These are phyloP conservation scores for Myripristis jacobus DNA, from an alignment of 2,797 vertebrate genomes.

Conservation along the genomic window DNA sequence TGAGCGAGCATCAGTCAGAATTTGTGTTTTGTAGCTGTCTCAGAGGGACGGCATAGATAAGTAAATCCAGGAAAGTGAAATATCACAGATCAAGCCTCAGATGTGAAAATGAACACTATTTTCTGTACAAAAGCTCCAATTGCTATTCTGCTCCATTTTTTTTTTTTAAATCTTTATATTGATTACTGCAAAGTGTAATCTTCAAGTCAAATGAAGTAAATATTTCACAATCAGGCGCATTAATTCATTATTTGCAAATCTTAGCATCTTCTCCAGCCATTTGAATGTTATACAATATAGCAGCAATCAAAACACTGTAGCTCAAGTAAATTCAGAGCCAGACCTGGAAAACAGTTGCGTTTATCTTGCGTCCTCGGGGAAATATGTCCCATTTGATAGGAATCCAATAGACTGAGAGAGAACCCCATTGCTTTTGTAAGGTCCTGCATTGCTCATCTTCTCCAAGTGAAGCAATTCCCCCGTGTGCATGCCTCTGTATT, in stretches of 20 bases:
- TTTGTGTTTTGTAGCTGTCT: slow-evolving; percentile 2
- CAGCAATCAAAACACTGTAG: slow-evolving; percentile 25
- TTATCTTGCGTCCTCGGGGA: slow-evolving; percentile 46
- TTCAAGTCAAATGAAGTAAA: neutral
- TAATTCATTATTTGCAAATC: neutral
- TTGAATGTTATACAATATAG: slow-evolving; percentile 13
- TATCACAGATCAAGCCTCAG: neutral
- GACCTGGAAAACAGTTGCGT: slow-evolving; percentile 29
- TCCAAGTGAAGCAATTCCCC: slow-evolving; percentile 43
- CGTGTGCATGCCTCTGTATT: slow-evolving; percentile 51
- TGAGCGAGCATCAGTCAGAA: slow-evolving; percentile 49
- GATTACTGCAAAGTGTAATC: neutral
- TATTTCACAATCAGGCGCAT: neutral
- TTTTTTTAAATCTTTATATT: neutral
- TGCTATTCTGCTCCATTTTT: neutral
- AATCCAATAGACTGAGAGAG: slow-evolving; percentile 57
- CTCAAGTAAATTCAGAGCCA: neutral
- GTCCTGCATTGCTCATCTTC: slow-evolving; percentile 54
- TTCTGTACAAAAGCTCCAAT: neutral
- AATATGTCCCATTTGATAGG: slow-evolving; percentile 46
- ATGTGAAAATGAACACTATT: neutral
- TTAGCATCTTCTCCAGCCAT: neutral
- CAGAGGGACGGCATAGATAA: neutral
- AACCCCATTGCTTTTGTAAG: slow-evolving; percentile 22
- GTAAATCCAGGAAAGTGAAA: neutral